A percentile compares a stretch with the other conserved stretches of the same genome.
Conservation (phyloP, 1,140 invertebrate genomes). For the Rhynchophorus ferrugineus region DNA sequence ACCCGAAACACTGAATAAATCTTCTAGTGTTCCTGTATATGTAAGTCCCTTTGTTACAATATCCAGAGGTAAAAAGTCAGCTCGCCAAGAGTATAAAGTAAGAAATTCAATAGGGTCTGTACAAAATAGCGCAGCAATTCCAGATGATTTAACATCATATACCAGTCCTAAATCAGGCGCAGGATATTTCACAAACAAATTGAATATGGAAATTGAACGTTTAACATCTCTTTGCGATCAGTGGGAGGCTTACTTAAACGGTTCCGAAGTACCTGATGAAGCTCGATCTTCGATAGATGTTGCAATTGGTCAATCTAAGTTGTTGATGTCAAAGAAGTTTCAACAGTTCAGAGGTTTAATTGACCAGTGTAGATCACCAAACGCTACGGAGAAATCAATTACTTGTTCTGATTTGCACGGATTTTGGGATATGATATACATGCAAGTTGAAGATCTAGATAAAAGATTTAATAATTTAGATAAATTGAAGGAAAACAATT, state of each 20-base stretch:
- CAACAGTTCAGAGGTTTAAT: conserved; percentile 58
- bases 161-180: conserved; percentile 28
- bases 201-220: conserved; percentile 45
- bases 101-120: neutral
- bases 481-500: conserved; percentile 44
- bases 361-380: conserved; percentile 49
- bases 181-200: conserved; percentile 46
- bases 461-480: conserved; percentile 47
- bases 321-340: conserved; percentile 61
- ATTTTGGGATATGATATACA: conserved; percentile 69
- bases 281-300: conserved; percentile 54
- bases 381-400: conserved; percentile 46
- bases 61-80: neutral
- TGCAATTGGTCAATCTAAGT: conserved; percentile 58
- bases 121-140: neutral
- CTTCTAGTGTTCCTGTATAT: neutral
- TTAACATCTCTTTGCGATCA: conserved; percentile 35
- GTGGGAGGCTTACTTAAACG: conserved; percentile 27
- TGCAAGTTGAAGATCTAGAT: conserved; percentile 51
- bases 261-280: conserved; percentile 39
- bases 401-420: conserved; percentile 60
- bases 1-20: neutral
- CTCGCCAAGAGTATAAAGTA: neutral
- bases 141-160: conserved; percentile 3
- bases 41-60: neutral